phyloP scores from a whole-genome alignment of 2,888 invertebrate genomes.

The Agrilus biguttatus region DNA sequence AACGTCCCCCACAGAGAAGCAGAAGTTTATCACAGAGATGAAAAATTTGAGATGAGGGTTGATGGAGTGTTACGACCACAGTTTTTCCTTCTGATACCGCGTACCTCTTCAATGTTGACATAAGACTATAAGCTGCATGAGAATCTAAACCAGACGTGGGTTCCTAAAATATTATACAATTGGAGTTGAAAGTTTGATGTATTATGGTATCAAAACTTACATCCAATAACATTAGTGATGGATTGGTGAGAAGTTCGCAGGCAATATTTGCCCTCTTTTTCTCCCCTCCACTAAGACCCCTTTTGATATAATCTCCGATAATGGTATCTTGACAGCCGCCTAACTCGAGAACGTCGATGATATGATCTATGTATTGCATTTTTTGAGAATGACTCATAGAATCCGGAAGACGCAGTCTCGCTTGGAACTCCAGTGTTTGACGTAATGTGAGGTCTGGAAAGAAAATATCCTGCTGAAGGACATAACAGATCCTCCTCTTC shows the following conservation, averaged over 20 bases:
- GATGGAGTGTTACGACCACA: constrained; percentile 66
- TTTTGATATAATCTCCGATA: constrained; percentile 59
- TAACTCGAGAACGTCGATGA: constrained; percentile 61
- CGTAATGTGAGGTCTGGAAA: constrained; percentile 63
- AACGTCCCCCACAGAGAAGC: constrained; percentile 53
- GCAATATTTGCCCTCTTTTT: constrained; percentile 73
- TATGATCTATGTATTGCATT: constrained; percentile 61
- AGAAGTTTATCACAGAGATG: constrained; percentile 68
- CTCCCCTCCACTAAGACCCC: constrained; percentile 70
- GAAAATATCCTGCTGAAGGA: constrained; percentile 70
- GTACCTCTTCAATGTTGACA: constrained; percentile 57
- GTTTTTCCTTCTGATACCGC: constrained; percentile 64
- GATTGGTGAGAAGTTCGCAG: constrained; percentile 68
- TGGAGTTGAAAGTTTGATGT: not conserved
- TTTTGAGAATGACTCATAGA: constrained; percentile 55
- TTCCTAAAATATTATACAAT: constrained; percentile 38
- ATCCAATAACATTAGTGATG: constrained; percentile 62
- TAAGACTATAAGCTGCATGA: constrained; percentile 59
- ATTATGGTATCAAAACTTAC: constrained; percentile 36
- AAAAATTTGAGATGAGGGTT: constrained; percentile 73
- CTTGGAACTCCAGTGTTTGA: constrained; percentile 55
- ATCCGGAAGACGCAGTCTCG: constrained; percentile 50
- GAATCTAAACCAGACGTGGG: constrained; percentile 74
- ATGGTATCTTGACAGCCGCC: constrained; percentile 62
- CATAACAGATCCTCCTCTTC: constrained; percentile 65